Evolutionary conservation across 2,888 invertebrate species (phyloP), one percentile per base, ranked within the genome.

Genomic region (Chrysolina oricalcia): DNA sequence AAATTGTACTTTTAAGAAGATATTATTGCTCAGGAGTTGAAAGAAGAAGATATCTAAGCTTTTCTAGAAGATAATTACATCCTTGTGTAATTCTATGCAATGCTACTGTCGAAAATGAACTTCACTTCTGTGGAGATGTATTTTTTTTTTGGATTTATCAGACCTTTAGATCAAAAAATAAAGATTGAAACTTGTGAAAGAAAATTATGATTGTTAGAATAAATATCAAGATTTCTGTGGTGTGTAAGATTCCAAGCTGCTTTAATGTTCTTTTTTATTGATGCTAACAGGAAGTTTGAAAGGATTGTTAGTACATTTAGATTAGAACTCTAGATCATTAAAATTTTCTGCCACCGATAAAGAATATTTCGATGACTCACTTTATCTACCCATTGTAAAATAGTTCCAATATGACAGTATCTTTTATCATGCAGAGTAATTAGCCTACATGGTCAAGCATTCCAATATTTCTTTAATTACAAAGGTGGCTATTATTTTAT

Each of bases 291-390:
- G 53, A 53, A 21, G 53, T 53, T 53, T 53, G 11, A 11, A 53
- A 53, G 13, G 13, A 53, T 53, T 53, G 53, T 53, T 53, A 48
- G 15, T 27, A n/a, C 35, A 27, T 59, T 59, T 2, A 50, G 35
- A 59, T 59, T 27, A 59, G 27, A 59, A 59, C 27, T 23, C n/a
- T 6, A 27, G n/a, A 27, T 59, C 35, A 27, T 27, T 59, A 59
- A 59, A 59, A 59, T 17, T n/a, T n/a, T 27, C 6, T n/a, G 27
- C 0, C 8, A 15, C n/a, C n/a, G 35, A 17, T 59, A 59, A 59
- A 35, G 15, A 15, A 27, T 27, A 10, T 9, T 15, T 50, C 2
- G 35, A 23, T 59, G 59, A 27, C 59, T 27, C 59, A 35, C 2
- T 59, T 35, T 15, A 27, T 27, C 35, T 9, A n/a, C 10, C n/a